phyloP scores from a whole-genome alignment of 2,113 vertebrate species.

The Colistium nudipinnis region DNA sequence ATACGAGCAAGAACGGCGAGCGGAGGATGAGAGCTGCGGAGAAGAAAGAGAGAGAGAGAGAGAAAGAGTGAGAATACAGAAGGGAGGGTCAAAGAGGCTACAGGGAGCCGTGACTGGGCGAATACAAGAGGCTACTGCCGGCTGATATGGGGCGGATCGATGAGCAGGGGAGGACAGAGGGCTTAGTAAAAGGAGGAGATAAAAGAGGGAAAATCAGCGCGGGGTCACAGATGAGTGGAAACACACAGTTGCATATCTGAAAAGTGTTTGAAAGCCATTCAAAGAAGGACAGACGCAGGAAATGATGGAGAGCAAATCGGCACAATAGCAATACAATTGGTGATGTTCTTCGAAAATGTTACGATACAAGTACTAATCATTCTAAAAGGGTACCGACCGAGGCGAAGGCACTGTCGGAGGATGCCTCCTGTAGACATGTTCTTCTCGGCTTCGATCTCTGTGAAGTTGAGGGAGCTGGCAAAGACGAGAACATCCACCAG shows the following conservation, averaged over 20 bases:
- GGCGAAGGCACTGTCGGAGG: slow-evolving; percentile 93
- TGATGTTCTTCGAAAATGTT: too few species aligned
- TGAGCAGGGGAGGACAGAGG: slow-evolving; percentile 33
- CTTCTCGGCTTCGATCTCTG: slow-evolving; percentile 98
- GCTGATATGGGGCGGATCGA: slow-evolving; percentile 56
- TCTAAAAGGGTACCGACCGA: slow-evolving; percentile 80
- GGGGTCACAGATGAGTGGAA: not conserved
- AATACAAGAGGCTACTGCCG: slow-evolving; percentile 43
- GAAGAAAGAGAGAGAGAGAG: slow-evolving; percentile 13
- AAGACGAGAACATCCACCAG: slow-evolving; percentile 97
- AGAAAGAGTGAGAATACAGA: slow-evolving; percentile 34
- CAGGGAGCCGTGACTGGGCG: slow-evolving; percentile 50
- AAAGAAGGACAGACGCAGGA: not conserved
- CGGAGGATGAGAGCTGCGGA: slow-evolving; percentile 32
- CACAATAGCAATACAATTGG: too few species aligned
- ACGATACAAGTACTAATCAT: too few species aligned
- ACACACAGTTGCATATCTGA: not conserved
- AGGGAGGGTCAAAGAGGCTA: slow-evolving; percentile 45
- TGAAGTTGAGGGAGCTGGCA: slow-evolving; percentile 96
- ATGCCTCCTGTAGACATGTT: slow-evolving; percentile 98
- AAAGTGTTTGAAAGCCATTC: not conserved
- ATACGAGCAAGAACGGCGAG: slow-evolving; percentile 48
- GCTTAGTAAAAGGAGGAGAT: slow-evolving; percentile 33
- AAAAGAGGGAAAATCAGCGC: slow-evolving; percentile 26
- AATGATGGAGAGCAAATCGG: too few species aligned